Evolutionary conservation across 2,113 vertebrate species (phyloP).

Genomic region (Rhinolophus sinicus): DNA sequence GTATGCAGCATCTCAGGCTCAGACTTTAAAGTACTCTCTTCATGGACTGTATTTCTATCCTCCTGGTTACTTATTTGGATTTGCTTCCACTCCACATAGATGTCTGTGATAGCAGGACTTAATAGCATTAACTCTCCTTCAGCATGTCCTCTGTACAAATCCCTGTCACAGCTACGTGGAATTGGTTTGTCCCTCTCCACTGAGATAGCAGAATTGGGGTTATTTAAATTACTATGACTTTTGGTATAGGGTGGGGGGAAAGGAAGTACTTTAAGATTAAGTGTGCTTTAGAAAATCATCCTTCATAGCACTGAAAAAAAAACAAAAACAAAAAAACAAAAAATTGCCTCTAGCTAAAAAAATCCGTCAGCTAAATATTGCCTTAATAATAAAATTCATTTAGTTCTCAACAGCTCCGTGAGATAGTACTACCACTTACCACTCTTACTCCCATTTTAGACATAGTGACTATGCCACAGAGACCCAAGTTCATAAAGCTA

Average conservation of each 20-base stretch:
- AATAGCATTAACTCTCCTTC: neutral
- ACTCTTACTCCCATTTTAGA: neutral
- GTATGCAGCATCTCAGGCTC: neutral
- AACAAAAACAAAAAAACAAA: too few species aligned
- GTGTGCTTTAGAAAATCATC: neutral
- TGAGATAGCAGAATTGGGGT: neutral
- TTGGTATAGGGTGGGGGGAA: neutral
- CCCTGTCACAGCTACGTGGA: neutral
- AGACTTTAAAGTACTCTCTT: neutral
- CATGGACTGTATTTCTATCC: neutral
- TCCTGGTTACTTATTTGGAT: neutral
- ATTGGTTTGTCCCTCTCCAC: neutral
- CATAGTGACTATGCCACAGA: rapidly evolving
- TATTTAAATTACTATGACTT: neutral
- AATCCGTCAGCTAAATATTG: neutral
- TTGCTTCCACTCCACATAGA: neutral
- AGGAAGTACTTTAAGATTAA: neutral
- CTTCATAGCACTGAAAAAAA: neutral
- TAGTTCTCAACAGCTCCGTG: neutral
- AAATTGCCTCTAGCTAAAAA: neutral
- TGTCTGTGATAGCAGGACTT: neutral
- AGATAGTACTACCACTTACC: neutral
- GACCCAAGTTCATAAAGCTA: neutral
- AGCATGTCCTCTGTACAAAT: neutral
- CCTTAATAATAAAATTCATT: neutral